A percentile compares a stretch with the other conserved stretches of the same genome.
Conservation (phyloP, 2,797 vertebrate species). For the Poeciliopsis presidionis region DNA sequence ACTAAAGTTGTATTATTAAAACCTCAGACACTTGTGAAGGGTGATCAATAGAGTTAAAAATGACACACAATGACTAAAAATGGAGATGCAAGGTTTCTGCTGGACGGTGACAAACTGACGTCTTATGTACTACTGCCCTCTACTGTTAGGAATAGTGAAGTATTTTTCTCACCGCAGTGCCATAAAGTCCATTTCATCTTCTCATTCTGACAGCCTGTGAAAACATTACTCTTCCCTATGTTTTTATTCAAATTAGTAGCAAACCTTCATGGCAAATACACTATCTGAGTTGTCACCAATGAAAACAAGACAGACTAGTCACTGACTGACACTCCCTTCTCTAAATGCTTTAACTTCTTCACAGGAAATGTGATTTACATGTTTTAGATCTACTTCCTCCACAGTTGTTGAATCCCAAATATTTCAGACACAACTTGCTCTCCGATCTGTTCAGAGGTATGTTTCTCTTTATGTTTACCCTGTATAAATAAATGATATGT, state of each 20-base stretch:
- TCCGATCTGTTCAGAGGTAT: neutral
- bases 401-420: neutral
- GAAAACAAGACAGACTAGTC: neutral
- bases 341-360: neutral
- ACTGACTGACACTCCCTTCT: neutral
- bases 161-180: too few species aligned
- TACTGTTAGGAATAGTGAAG: neutral
- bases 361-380: neutral
- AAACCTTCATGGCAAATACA: neutral
- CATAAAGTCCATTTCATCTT: neutral
- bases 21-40: neutral
- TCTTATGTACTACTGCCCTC: conserved; percentile 5
- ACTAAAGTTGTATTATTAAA: neutral
- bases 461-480: neutral
- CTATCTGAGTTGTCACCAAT: neutral
- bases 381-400: neutral
- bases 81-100: neutral
- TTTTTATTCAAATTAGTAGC: neutral
- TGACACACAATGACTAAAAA: neutral
- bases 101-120: neutral
- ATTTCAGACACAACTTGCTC: neutral
- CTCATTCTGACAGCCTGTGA: neutral
- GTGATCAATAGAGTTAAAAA: neutral
- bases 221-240: neutral
- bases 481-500: neutral